Percentiles rank a stretch among this genome's conserved stretches.
phyloP scores from a whole-genome alignment of 2,888 invertebrate genomes.

The Synergus japonicus region DNA sequence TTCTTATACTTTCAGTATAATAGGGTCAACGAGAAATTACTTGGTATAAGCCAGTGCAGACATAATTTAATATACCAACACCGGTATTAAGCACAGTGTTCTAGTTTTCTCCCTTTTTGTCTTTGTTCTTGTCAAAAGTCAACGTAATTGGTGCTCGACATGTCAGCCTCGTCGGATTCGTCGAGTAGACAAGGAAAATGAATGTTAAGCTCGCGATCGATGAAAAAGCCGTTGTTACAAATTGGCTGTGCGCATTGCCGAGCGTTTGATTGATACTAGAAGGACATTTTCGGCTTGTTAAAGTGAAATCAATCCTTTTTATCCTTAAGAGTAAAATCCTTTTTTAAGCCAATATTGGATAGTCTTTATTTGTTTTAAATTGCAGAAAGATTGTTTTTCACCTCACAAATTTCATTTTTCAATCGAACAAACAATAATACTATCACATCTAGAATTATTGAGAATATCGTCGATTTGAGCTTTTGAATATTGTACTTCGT shows the following conservation, averaged over 20 bases:
- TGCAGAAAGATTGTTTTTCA: neutral
- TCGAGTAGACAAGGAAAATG: neutral
- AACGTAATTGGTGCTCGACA: slow-evolving; percentile 31
- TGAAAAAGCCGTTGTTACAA: slow-evolving; percentile 43
- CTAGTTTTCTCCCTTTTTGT: slow-evolving; percentile 4
- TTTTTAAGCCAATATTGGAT: slow-evolving; percentile 9
- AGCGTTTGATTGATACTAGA: slow-evolving; percentile 48
- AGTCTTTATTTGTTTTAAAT: neutral
- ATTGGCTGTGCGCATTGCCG: slow-evolving; percentile 43
- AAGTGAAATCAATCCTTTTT: slow-evolving; percentile 19
- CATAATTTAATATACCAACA: slow-evolving; percentile 36
- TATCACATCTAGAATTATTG: neutral
- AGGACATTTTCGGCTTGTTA: slow-evolving; percentile 19
- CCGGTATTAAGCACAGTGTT: slow-evolving; percentile 28
- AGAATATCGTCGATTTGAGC: slow-evolving; percentile 1
- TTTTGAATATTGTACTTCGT: slow-evolving; percentile 17
- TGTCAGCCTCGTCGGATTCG: slow-evolving; percentile 2
- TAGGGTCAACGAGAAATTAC: slow-evolving; percentile 22
- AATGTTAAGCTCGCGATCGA: slow-evolving; percentile 26
- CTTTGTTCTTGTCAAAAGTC: slow-evolving; percentile 28
- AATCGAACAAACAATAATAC: neutral
- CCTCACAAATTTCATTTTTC: slow-evolving; percentile 13
- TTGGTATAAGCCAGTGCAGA: slow-evolving; percentile 11
- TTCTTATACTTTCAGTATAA: neutral
- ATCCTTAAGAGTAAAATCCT: slow-evolving; percentile 24